Conservation (phyloP, 2,888 invertebrate species). For the Conops quadrifasciatus region DNA sequence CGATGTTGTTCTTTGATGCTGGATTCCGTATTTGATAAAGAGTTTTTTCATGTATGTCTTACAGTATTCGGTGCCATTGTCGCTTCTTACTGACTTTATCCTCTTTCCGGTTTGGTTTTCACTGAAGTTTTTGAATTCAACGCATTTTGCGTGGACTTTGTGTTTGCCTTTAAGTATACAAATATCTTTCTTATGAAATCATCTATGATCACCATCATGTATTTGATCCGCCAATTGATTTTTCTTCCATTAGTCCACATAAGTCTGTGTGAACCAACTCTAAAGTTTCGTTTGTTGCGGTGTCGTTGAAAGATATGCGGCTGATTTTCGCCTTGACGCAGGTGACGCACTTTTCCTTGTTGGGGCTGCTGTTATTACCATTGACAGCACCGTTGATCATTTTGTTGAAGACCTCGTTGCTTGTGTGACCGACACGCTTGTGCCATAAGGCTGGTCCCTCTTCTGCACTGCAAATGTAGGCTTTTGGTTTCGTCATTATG, state of each 20-base stretch:
- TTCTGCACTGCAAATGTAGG: no score
- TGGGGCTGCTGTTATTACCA: neutral
- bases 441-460: neutral
- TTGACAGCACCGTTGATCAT: neutral
- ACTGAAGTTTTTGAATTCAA: slow-evolving; percentile 17
- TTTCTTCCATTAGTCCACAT: slow-evolving; percentile 8
- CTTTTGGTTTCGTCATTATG: no score
- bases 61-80: slow-evolving; percentile 14
- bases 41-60: no score
- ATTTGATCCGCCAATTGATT: slow-evolving; percentile 10
- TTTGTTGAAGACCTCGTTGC: neutral
- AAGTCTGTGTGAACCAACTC: neutral
- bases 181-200: slow-evolving; percentile 14
- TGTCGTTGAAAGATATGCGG: neutral
- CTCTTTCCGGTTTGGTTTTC: slow-evolving; percentile 13
- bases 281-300: neutral
- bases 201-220: slow-evolving; percentile 1
- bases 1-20: slow-evolving; percentile 38
- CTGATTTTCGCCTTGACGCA: neutral
- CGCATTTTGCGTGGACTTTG: neutral
- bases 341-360: neutral
- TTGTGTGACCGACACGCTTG: neutral
- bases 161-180: slow-evolving; percentile 9
- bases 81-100: neutral
- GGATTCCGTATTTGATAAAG: slow-evolving; percentile 13